Conservation (phyloP, 2,888 invertebrate genomes). For the Polydrusus pterygomalis region DNA sequence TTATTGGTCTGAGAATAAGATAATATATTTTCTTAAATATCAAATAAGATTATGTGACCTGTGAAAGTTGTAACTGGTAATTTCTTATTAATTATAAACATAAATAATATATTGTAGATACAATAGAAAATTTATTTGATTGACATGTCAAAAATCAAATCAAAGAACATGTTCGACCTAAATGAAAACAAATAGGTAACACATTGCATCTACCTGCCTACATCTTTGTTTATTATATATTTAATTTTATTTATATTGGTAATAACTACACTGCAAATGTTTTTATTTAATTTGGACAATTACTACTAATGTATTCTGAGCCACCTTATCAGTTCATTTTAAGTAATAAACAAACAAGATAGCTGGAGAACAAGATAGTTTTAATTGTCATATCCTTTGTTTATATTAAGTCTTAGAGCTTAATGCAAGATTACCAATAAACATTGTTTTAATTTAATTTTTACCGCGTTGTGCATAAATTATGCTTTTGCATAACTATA, state of each 20-base stretch:
- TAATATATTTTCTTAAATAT: constrained; percentile 9
- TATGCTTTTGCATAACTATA: no score
- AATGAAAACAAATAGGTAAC: constrained; percentile 10
- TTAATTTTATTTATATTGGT: background rate
- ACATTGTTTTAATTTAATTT: no score
- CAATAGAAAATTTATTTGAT: no score
- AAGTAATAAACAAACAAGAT: constrained; percentile 30
- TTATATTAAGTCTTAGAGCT: background rate
- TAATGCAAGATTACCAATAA: background rate
- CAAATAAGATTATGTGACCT: constrained; percentile 46
- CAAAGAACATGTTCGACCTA: background rate
- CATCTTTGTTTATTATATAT: background rate
- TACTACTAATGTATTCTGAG: constrained; percentile 7
- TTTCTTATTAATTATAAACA: constrained; percentile 1
- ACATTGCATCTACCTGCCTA: constrained; percentile 6
- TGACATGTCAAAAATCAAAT: background rate
- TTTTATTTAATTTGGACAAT: background rate
- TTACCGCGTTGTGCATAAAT: no score
- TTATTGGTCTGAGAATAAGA: background rate
- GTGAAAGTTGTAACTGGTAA: constrained; percentile 39
- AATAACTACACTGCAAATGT: background rate
- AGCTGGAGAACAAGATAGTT: background rate
- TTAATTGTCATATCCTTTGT: background rate
- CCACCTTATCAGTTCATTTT: background rate
- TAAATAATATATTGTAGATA: no score